These are phyloP conservation scores for Athrips mouffetella DNA, from an alignment of 2,888 invertebrate species.

Conservation along the genomic window DNA sequence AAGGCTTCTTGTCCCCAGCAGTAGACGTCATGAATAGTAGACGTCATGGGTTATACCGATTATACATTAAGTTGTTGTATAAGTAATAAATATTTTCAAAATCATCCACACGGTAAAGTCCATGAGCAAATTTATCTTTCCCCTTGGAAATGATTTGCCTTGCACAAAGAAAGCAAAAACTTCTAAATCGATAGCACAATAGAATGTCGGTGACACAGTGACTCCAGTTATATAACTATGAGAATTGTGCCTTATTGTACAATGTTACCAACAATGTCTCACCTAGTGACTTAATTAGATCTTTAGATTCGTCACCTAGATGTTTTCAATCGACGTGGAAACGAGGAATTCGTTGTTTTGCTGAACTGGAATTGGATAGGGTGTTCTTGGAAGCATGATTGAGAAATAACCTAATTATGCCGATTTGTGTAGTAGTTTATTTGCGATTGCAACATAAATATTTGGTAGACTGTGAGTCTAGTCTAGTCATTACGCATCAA, in stretches of 20 bases:
- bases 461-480: too few species aligned
- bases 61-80: too few species aligned
- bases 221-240: slow-evolving; percentile 4
- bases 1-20: too few species aligned
- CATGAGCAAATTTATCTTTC: too few species aligned
- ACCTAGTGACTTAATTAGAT: neutral
- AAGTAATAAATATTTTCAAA: too few species aligned
- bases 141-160: too few species aligned
- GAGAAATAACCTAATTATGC: neutral
- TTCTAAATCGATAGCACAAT: neutral
- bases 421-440: too few species aligned
- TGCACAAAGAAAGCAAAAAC: neutral
- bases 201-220: slow-evolving; percentile 1
- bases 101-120: too few species aligned
- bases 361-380: neutral
- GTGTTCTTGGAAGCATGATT: neutral
- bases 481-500: too few species aligned
- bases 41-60: too few species aligned
- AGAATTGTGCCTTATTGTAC: neutral
- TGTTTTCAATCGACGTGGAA: neutral
- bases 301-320: neutral
- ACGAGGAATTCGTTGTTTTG: neutral
- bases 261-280: neutral
- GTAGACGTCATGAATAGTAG: too few species aligned
- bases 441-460: too few species aligned